Evolutionary conservation across 2,888 invertebrate species (phyloP), one percentile per base, ranked within the genome.

Genomic region (Oxyteleia sp.): DNA sequence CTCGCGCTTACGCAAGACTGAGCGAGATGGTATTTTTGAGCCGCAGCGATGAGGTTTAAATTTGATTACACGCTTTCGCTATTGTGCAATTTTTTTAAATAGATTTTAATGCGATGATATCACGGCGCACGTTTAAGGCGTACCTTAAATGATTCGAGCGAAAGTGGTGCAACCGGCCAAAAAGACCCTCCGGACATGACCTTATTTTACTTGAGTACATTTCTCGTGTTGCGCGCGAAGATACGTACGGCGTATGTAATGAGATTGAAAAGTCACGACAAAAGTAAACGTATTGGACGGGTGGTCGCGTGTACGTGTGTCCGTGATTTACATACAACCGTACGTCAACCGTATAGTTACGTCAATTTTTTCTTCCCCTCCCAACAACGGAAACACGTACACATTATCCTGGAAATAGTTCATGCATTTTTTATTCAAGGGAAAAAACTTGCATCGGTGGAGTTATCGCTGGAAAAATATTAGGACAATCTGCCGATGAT

Each of bases 161-260:
- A 51, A 66, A 75, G 47, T 75, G 57, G 57, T 29, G 49, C 57
- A 66, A 45, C 47, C 59, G 59, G 61, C 51, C 78, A 61, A 78
- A 78, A 75, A 61, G 59, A 68, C 43, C 68, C 68, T 76, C 68
- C 43, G 68, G 68, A 53, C 53, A 76, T 76, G 76, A 68, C 76
- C 66, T 59, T 76, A 49, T 76, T 75, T 75, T 47, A 49, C 8
- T 51, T 15, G 45, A 69, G 55, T 55, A 69, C 45, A 55, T 69
- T 69, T 69, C 35, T 69, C 32, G 45, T 23, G 55, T 45, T 45
- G 41, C 38, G 43, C 10, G 18, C 18, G 53, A 43, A 53, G 55
- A 69, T 69, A 69, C 68, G 55, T 55, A 45, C 32, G 53, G 29
- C 32, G 35, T 57, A 43, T 55, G 32, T 47, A 71, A 59, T 71